phyloP scores from a whole-genome alignment of 1,140 invertebrate genomes.

The Camponotus floridanus region DNA sequence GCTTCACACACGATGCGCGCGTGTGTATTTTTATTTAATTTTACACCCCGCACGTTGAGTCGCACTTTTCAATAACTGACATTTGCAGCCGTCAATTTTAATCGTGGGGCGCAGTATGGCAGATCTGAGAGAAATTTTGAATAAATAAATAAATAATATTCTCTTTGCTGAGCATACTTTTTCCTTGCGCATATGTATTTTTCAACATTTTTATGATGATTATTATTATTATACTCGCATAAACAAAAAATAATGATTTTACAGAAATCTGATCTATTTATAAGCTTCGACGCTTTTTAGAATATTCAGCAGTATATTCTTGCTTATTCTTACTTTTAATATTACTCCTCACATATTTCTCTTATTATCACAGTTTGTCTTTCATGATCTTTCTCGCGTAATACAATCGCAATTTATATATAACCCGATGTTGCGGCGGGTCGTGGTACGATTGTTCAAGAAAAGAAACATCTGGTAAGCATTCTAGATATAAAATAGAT shows the following conservation, averaged over 20 bases:
- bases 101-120: conserved; percentile 45
- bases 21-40: conserved; percentile 53
- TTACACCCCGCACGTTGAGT: conserved; percentile 65
- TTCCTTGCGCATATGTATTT: conserved; percentile 3
- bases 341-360: conserved; percentile 23
- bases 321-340: conserved; percentile 11
- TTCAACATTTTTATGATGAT: not conserved
- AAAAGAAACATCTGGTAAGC: conserved; percentile 32
- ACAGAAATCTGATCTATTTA: conserved; percentile 27
- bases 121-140: conserved; percentile 21
- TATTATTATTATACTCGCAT: not conserved
- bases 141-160: not conserved
- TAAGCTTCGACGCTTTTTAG: not conserved
- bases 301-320: conserved; percentile 32
- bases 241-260: not conserved
- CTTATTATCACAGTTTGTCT: not conserved
- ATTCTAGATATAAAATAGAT: conserved; percentile 9
- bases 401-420: conserved; percentile 24
- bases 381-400: conserved; percentile 7
- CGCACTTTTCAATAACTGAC: conserved; percentile 39
- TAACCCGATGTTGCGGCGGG: conserved; percentile 16
- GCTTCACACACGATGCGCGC: conserved; percentile 5
- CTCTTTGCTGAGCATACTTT: not conserved
- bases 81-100: conserved; percentile 29
- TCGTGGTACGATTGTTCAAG: conserved; percentile 3